A percentile compares a stretch with the other conserved stretches of the same genome.
Evolutionary conservation across 1,140 invertebrate species (phyloP).

Genomic region (Zaprionus tsacasi): DNA sequence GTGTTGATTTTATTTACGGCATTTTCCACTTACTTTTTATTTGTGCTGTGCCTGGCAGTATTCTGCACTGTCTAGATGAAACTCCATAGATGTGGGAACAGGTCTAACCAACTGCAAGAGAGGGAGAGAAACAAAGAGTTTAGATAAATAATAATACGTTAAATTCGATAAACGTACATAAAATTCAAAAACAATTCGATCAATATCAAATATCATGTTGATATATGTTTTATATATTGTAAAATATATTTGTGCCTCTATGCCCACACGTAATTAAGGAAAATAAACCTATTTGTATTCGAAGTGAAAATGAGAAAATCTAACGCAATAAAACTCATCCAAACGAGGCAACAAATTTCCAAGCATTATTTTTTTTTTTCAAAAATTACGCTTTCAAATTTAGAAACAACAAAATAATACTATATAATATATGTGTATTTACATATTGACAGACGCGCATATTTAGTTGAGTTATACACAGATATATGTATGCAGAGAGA

Average conservation of each 20-base stretch:
- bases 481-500: neutral
- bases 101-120: constrained; percentile 80
- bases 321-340: constrained; percentile 6
- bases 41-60: constrained; percentile 98
- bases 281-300: neutral
- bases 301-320: neutral
- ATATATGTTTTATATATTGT: neutral
- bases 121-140: neutral
- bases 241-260: no score
- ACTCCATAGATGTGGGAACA: constrained; percentile 97
- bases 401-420: constrained; percentile 50
- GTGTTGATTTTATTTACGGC: constrained; percentile 18
- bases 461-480: constrained; percentile 18
- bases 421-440: constrained; percentile 13
- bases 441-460: constrained; percentile 10
- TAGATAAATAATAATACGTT: neutral
- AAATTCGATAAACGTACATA: neutral
- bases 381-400: constrained; percentile 54
- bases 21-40: constrained; percentile 87
- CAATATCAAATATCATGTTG: neutral
- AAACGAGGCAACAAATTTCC: constrained; percentile 34
- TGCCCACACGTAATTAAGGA: no score
- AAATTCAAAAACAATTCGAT: neutral
- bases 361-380: constrained; percentile 59
- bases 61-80: constrained; percentile 97